These are phyloP conservation scores for Aphelinus atriplicis DNA, from an alignment of 1,140 invertebrate genomes.

Conservation along the genomic window DNA sequence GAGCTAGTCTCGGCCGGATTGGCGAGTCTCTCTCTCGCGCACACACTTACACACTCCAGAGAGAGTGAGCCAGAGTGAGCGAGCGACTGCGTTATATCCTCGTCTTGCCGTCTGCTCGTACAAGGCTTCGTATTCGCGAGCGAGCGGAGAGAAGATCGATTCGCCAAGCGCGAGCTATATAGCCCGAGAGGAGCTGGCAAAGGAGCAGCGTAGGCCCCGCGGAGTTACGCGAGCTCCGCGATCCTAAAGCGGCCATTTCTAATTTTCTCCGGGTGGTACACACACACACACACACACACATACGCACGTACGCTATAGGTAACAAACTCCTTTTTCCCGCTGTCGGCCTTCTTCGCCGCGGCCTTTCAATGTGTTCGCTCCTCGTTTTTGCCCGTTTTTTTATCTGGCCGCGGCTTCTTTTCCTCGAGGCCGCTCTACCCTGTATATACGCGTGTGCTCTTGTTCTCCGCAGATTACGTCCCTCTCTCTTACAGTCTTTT, in stretches of 20 bases:
- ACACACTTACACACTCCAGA: too few species aligned
- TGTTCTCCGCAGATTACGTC: slow-evolving; percentile 18
- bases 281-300: not conserved
- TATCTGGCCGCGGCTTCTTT: too few species aligned
- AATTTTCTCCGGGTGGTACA: slow-evolving; percentile 13
- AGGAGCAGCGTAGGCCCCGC: not conserved
- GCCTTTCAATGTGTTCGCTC: not conserved
- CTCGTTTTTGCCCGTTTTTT: too few species aligned
- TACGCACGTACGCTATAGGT: not conserved
- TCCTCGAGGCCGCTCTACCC: not conserved
- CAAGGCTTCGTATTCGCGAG: too few species aligned
- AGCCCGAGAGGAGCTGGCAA: not conserved
- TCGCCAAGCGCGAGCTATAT: not conserved
- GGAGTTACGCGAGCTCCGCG: not conserved
- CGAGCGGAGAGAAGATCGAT: not conserved
- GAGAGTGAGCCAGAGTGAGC: not conserved
- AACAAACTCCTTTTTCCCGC: slow-evolving; percentile 2
- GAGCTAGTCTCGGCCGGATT: not conserved
- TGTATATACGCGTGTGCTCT: not conserved
- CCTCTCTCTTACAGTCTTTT: too few species aligned
- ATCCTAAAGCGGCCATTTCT: slow-evolving; percentile 20
- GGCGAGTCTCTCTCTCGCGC: too few species aligned
- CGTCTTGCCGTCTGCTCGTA: too few species aligned
- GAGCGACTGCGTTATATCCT: not conserved
- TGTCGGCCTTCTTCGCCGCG: not conserved